Conservation (phyloP, 64 coral and sea anemone genomes). For the Pocillopora damicornis region DNA sequence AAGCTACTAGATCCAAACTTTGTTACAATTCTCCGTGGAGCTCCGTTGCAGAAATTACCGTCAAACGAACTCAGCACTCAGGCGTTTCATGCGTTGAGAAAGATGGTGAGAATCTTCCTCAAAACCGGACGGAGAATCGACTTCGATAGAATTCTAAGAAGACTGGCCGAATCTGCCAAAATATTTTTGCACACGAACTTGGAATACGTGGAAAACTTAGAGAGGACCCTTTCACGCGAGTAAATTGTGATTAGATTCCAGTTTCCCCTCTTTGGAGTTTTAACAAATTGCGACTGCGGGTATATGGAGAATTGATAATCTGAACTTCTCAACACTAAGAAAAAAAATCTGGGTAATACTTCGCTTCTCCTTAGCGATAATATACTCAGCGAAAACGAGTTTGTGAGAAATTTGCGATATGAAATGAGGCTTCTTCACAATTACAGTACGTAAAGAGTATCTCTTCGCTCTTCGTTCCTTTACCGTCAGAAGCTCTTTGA, state of each 20-base stretch:
- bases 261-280: no score
- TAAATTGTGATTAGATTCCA: not conserved
- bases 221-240: constrained; percentile 1
- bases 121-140: constrained; percentile 62
- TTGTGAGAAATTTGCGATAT: no score
- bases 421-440: no score
- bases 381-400: no score
- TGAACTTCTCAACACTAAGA: no score
- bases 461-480: no score
- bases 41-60: constrained; percentile 5
- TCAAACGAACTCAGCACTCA: constrained; percentile 27
- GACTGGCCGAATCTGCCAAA: constrained; percentile 49
- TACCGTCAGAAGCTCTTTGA: no score
- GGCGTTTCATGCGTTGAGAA: constrained; percentile 46
- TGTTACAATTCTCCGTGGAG: constrained; percentile 51
- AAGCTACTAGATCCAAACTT: constrained; percentile 62
- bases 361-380: no score
- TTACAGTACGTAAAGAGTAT: no score
- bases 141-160: constrained; percentile 64
- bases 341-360: no score
- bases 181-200: constrained; percentile 48
- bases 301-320: no score
- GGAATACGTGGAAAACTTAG: not conserved
- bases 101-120: constrained; percentile 64
- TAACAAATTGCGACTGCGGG: not conserved